Base-by-base conservation (phyloP, 2,797 vertebrate species). In the Labroides dimidiatus region DNA sequence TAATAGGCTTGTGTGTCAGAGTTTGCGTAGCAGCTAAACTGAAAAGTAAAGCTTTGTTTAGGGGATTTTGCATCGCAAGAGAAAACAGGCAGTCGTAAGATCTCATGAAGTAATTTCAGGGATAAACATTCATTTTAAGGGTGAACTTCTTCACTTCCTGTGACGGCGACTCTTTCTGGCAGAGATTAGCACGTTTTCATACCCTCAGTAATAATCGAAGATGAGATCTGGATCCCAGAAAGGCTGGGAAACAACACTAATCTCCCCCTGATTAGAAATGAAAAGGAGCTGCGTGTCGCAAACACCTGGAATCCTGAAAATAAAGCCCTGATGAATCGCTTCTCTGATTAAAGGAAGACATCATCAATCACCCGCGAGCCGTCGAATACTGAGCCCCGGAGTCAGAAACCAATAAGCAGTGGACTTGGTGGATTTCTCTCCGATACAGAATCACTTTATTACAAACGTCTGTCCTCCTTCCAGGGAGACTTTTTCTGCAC, bases 291-390 rank as follows among this genome's bases (percentile, higher is more conserved):
- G 16, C 20, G 75, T 67, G 78, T 84, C 64, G 68, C 68, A 79
- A 80, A 78, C 69, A 82, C 74, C 81, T 77, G 59, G 75, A 78
- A 67, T 51, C 27, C 53, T 24, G 54, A 19, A 17, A 80, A 70
- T 66, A 71, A 71, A 62, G 6, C 10, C 33, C 61, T 79, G 78
- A 87, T 71, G 64, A 86, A 88, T 85, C 66, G 60, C 75, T 75
- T 67, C 82, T 78, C 79, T 87, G 87, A 89, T 87, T 86, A 88
- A 81, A 85, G 57, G 55, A 72, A 62, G 81, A 81, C 80, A 75
- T 85, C 84, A 88, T 89, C 86, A 84, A 79, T 87, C 86, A 84
- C 64, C 60, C 11, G 0, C 62, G 37, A 48, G 42, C 19, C 45
- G 20, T 45, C 58, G 45, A 60, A 79, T 64, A 41, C 72, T 0